Percentiles rank a stretch among this genome's conserved stretches.
These are phyloP conservation scores for Spialia ferax DNA, from an alignment of 2,888 invertebrate genomes.

Conservation along the genomic window DNA sequence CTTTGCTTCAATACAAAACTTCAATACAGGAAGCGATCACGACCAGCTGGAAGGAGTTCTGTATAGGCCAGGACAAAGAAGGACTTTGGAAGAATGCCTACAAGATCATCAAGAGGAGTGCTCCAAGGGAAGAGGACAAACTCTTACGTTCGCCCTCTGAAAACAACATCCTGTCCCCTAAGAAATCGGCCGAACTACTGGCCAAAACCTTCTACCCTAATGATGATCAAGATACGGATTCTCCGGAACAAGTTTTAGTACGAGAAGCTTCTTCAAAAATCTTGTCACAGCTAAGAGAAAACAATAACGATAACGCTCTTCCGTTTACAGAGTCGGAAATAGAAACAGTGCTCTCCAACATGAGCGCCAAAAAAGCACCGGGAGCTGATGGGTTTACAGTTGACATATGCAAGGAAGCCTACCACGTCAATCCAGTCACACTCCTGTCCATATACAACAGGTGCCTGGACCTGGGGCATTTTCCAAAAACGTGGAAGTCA, in stretches of 20 bases:
- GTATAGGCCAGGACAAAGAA: slow-evolving; percentile 33
- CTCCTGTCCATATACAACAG: slow-evolving; percentile 38
- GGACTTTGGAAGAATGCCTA: slow-evolving; percentile 42
- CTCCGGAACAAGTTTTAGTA: background rate
- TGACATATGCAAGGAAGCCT: slow-evolving; percentile 34
- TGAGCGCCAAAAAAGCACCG: slow-evolving; percentile 42
- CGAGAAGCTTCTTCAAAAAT: background rate
- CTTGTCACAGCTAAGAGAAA: background rate
- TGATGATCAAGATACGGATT: slow-evolving; percentile 26
- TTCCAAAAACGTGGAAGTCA: slow-evolving; percentile 41
- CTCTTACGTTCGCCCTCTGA: background rate
- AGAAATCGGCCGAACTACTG: slow-evolving; percentile 33
- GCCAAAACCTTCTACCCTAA: slow-evolving; percentile 41
- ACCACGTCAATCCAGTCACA: background rate
- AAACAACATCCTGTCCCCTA: slow-evolving; percentile 1
- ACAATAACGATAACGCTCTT: background rate
- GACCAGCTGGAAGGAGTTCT: slow-evolving; percentile 35
- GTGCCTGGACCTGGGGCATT: slow-evolving; percentile 36
- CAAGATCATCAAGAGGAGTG: slow-evolving; percentile 30
- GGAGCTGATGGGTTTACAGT: slow-evolving; percentile 40
- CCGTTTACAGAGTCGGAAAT: slow-evolving; percentile 18
- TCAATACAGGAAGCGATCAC: background rate
- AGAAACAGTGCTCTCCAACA: background rate
- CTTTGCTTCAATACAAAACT: background rate
- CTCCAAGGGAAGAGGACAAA: slow-evolving; percentile 22